Evolutionary conservation across 2,113 vertebrate genomes (phyloP), one percentile per base, ranked within the genome.

Genomic region (Chauna torquata): DNA sequence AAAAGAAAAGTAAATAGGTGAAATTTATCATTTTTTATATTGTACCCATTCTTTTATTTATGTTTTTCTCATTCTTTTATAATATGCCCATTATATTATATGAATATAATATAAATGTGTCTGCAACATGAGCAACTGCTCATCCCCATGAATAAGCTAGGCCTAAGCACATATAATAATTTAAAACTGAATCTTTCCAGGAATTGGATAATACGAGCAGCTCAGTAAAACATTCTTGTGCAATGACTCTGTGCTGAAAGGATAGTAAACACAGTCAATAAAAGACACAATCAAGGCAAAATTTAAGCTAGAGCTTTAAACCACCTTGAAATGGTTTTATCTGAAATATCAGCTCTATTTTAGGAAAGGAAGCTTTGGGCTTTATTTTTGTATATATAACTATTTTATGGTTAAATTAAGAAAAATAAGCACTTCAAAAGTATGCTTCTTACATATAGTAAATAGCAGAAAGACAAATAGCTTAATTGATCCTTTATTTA

Each of bases 401-500:
- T 74, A 68, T 38, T 88, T 25, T 6, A 55, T 25, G 8, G n/a
- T 94, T 68, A 91, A 72, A 84, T 94, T 72, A 69, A 54, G 44
- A 79, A 88, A 91, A 78, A 65, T 2, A 90, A 92, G 49, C 50
- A 47, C 12, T 78, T 92, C 36, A 40, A 54, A 89, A 76, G 13
- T 45, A 85, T 75, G 11, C 4, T 71, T 8, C 50, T 95, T 47
- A 65, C 24, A 30, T 54, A 72, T 6, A 76, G 19, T 36, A 83
- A 79, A 64, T 4, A 66, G 28, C 20, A 69, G 15, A 28, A 79
- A 64, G 16, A 92, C 2, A 72, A 71, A 68, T 38, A 52, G 11
- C 14, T 96, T 94, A 88, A 47, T 65, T 92, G 38, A 66, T 70
- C 75, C 42, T 96, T 95, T 96, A 76, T 27, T 75, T 95, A 92